A percentile compares a stretch with the other conserved stretches of the same genome.
Evolutionary conservation across 2,113 vertebrate species (phyloP).

Genomic region (Gadus macrocephalus): DNA sequence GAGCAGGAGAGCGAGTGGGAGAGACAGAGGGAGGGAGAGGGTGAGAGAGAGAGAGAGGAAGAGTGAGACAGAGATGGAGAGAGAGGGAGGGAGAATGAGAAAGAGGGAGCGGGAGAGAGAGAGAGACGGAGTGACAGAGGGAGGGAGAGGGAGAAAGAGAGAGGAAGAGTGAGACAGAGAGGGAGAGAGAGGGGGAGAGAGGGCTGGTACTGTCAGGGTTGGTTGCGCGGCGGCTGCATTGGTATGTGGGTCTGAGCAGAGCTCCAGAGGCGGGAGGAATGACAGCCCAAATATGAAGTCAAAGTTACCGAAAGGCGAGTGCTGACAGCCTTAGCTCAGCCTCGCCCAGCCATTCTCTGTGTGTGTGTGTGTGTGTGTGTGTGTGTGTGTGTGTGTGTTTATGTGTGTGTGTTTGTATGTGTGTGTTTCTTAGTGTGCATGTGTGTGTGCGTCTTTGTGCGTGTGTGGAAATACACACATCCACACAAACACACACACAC

Average conservation of each 20-base stretch:
- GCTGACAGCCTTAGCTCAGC: conserved; percentile 3
- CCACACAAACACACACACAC: conserved; percentile 8
- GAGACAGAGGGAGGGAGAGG: no score
- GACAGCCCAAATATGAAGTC: conserved; percentile 20
- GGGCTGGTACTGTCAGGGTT: conserved; percentile 17
- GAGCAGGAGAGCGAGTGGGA: no score
- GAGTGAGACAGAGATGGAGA: no score
- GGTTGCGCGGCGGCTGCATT: conserved; percentile 25
- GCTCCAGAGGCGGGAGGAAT: conserved; percentile 19
- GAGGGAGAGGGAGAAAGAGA: not conserved
- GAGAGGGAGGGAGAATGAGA: no score
- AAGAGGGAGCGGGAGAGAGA: not conserved
- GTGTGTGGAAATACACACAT: not conserved
- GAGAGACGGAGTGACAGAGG: not conserved
- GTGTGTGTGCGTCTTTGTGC: not conserved
- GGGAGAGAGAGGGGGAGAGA: not conserved
- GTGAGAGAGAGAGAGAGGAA: no score
- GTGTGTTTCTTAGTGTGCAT: not conserved
- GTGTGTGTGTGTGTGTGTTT: no score
- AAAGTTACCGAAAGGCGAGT: conserved; percentile 8
- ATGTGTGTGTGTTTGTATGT: no score
- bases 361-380: no score
- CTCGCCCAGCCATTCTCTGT: not conserved
- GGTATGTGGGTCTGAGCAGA: conserved; percentile 32
- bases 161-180: not conserved